Evolutionary conservation across 2,113 vertebrate genomes (phyloP), one percentile per base, ranked within the genome.

Genomic region (Semnopithecus entellus): DNA sequence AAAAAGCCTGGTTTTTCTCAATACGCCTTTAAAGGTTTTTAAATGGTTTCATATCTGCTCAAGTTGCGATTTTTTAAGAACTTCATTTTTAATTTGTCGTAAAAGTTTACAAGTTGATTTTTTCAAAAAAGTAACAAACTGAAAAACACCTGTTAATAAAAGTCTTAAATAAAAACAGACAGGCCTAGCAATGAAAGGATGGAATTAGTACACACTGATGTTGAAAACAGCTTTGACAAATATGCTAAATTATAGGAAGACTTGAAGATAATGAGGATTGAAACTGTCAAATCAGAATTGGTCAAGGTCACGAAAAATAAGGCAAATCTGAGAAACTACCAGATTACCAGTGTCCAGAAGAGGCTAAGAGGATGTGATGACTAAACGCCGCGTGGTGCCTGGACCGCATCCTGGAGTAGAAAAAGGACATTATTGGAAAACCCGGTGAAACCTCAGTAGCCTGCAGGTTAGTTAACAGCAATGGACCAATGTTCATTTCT

Each of bases 81-180:
- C 27, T 64, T 64, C 61, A 64, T 64, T 30, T 64, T 64, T 64
- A 14, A 32, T 64, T 30, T 32, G 61, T 64, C 1, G 2, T 64
- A 32, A 32, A 64, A 64, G 27, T 64, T 64, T 30, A 64, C 59
- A 61, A 30, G 12, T 30, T 64, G 61, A 32, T 64, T 32, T 64
- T 64, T 64, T 64, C 61, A 64, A 64, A 64, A 6, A 64, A 64
- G 61, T 64, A 97, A 98, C 98, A 99, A 99, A 99, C 98, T 99
- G 99, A 99, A 99, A 99, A 99, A 99, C 99, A 99, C 98, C 99
- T 99, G 98, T 99, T 99, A 99, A 99, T 99, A 99, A 64, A 64
- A 13, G 61, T 64, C 61, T 64, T 64, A 64, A 61, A 27, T 61
- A 61, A 30, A 64, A 64, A 14, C 12, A 3, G 11, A 30, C 2